Conservation (phyloP, 2,113 vertebrate species). For the Asarcornis scutulata region DNA sequence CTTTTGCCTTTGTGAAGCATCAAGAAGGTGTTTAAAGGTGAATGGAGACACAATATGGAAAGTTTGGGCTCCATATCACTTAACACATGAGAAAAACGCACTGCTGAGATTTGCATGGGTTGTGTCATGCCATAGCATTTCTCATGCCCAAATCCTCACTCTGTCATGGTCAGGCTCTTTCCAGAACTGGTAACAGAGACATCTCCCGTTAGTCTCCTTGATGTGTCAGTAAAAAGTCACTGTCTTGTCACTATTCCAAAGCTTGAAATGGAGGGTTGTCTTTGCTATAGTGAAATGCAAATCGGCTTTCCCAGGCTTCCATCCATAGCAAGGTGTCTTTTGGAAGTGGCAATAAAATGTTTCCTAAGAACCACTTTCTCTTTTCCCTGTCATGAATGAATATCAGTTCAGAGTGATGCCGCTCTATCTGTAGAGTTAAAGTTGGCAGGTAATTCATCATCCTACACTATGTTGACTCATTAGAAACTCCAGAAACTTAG, state of each 20-base stretch:
- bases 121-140: accelerated
- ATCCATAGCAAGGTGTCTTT: not conserved
- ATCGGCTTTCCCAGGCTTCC: not conserved
- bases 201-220: not conserved
- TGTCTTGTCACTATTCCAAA: not conserved
- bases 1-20: not conserved
- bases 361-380: not conserved
- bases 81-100: not conserved
- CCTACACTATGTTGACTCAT: not conserved
- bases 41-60: not conserved
- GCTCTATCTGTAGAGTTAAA: conserved; percentile 7
- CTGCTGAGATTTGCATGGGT: not conserved
- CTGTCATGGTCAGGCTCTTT: not conserved
- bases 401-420: not conserved
- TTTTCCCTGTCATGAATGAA: conserved; percentile 15
- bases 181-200: not conserved
- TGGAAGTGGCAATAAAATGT: not conserved
- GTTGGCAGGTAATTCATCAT: conserved; percentile 57
- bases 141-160: not conserved
- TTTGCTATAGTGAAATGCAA: not conserved
- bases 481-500: conserved; percentile 19
- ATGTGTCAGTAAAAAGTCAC: not conserved
- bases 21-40: not conserved
- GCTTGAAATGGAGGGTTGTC: not conserved
- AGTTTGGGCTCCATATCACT: not conserved